A percentile compares a stretch with the other conserved stretches of the same genome.
Conservation (phyloP, 2,113 vertebrate genomes). For the Mormoops blainvillei region DNA sequence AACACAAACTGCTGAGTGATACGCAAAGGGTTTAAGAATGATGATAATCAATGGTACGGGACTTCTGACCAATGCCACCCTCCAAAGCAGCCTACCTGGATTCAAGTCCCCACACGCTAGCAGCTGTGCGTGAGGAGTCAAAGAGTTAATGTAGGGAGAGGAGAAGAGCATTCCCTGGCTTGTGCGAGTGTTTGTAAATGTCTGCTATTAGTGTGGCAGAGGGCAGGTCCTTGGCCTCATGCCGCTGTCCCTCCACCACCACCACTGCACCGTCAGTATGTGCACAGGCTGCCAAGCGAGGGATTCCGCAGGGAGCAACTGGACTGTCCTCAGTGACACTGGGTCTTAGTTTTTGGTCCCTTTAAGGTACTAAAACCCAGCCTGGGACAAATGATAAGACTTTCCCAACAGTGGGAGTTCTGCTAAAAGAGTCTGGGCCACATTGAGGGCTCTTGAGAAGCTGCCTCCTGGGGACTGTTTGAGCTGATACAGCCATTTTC, state of each 20-base stretch:
- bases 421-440: neutral
- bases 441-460: neutral
- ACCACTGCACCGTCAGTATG: accelerated
- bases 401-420: neutral
- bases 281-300: neutral
- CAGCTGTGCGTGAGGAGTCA: neutral
- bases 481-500: neutral
- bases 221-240: neutral
- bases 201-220: neutral
- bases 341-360: neutral
- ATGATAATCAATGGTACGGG: accelerated
- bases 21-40: neutral
- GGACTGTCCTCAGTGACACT: neutral
- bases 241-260: neutral
- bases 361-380: neutral
- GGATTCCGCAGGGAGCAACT: neutral
- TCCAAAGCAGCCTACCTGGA: neutral
- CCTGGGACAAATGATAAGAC: neutral
- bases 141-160: too few relatives aligned
- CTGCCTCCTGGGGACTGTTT: neutral
- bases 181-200: accelerated
- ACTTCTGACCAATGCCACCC: neutral
- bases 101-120: neutral
- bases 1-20: accelerated
- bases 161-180: accelerated